Percentiles rank a stretch among this genome's conserved stretches.
phyloP scores from a whole-genome alignment of 2,888 invertebrate species.

The Plebejus argus region DNA sequence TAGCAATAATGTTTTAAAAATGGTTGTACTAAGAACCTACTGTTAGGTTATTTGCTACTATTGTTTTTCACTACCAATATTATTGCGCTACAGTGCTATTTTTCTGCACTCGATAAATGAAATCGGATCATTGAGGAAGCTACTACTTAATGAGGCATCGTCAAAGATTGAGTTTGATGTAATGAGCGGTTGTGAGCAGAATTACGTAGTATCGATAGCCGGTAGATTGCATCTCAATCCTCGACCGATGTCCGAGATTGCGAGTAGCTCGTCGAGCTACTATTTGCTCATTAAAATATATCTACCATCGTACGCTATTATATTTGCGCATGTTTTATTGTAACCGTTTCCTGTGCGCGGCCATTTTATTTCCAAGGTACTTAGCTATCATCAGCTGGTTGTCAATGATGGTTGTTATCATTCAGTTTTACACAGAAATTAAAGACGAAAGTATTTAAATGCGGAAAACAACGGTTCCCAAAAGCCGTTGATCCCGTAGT shows the following conservation, averaged over 20 bases:
- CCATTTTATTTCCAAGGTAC: conserved; percentile 9
- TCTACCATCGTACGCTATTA: conserved; percentile 50
- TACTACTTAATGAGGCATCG: conserved; percentile 78
- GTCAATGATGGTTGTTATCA: neutral
- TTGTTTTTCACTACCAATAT: neutral
- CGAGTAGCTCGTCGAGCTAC: conserved; percentile 59
- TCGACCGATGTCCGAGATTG: conserved; percentile 67
- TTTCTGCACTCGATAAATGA: conserved; percentile 22
- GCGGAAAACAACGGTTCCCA: no score
- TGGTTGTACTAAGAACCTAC: neutral
- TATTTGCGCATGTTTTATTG: conserved; percentile 33
- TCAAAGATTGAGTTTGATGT: conserved; percentile 64
- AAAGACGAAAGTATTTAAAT: no score
- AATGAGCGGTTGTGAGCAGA: conserved; percentile 73
- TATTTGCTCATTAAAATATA: conserved; percentile 64
- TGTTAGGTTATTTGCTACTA: neutral
- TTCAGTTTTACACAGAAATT: no score
- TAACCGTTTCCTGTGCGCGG: conserved; percentile 5
- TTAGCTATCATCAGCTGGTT: neutral
- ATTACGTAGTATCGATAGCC: conserved; percentile 75
- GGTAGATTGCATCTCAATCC: conserved; percentile 78
- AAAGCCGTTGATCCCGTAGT: no score
- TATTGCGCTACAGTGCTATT: conserved; percentile 1
- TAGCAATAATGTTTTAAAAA: neutral
- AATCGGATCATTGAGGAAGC: conserved; percentile 44